Evolutionary conservation across 2,113 vertebrate species (phyloP).

Genomic region (Thryonomys swinderianus): DNA sequence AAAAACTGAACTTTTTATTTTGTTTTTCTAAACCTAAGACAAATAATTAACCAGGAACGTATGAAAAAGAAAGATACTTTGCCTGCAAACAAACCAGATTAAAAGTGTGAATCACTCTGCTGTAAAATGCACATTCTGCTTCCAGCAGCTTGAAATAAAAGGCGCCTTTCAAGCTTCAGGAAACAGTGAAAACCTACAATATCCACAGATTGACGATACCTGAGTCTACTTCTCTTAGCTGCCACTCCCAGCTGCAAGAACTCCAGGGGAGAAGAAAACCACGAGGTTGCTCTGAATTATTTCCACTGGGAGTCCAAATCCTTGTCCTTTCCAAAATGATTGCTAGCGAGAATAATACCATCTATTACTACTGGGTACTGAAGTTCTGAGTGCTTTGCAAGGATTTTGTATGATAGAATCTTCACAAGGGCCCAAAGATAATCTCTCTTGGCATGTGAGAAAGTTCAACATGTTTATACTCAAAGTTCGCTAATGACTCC

Average conservation of each 20-base stretch:
- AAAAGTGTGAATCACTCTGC: background rate
- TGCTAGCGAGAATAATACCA: background rate
- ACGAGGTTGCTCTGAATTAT: background rate
- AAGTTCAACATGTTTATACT: background rate
- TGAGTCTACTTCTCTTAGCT: background rate
- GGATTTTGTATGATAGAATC: background rate
- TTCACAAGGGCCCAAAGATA: background rate
- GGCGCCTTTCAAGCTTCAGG: background rate
- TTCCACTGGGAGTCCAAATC: background rate
- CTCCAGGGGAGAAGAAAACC: background rate
- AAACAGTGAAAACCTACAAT: background rate
- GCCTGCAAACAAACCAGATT: background rate
- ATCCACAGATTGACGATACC: background rate
- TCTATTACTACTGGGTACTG: background rate
- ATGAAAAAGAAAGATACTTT: background rate
- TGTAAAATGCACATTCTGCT: background rate
- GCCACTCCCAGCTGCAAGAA: background rate
- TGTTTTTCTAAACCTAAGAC: background rate
- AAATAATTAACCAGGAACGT: background rate
- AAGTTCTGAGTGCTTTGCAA: background rate
- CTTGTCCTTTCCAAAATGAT: background rate
- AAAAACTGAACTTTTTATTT: background rate
- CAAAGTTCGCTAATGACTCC: background rate
- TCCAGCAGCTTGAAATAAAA: background rate
- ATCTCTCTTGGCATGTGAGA: background rate